Evolutionary conservation across 2,888 invertebrate genomes (phyloP).

Genomic region (Myopa tessellatipennis): DNA sequence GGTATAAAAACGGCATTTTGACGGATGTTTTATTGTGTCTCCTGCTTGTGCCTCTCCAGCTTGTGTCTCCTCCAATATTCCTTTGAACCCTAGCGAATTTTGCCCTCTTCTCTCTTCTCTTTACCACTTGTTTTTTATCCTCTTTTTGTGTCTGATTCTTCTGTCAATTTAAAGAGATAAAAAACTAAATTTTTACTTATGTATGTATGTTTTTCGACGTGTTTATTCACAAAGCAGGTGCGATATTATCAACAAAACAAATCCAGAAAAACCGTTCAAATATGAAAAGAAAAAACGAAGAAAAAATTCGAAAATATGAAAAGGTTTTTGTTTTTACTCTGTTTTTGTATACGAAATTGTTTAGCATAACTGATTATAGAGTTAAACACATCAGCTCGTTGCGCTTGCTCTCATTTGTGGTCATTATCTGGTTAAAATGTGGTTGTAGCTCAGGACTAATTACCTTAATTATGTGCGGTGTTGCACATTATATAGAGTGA

Average conservation of each 20-base stretch:
- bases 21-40: no score
- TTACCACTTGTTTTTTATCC: no score
- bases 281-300: not conserved
- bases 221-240: slow-evolving; percentile 1
- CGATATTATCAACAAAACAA: not conserved
- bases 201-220: not conserved
- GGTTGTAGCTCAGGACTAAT: not conserved
- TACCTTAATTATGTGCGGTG: not conserved
- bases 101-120: no score
- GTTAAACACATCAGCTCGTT: slow-evolving; percentile 35
- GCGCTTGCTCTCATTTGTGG: slow-evolving; percentile 25
- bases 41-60: no score
- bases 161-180: no score
- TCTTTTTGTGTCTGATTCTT: no score
- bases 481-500: not conserved
- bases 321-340: not conserved
- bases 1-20: no score
- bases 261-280: not conserved
- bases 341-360: slow-evolving; percentile 18
- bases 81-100: no score
- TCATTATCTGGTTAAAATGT: slow-evolving; percentile 37
- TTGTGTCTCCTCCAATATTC: no score
- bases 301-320: not conserved
- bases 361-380: slow-evolving; percentile 37
- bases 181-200: no score